phyloP scores from a whole-genome alignment of 2,797 vertebrate genomes.

The Sebastes diploproa region DNA sequence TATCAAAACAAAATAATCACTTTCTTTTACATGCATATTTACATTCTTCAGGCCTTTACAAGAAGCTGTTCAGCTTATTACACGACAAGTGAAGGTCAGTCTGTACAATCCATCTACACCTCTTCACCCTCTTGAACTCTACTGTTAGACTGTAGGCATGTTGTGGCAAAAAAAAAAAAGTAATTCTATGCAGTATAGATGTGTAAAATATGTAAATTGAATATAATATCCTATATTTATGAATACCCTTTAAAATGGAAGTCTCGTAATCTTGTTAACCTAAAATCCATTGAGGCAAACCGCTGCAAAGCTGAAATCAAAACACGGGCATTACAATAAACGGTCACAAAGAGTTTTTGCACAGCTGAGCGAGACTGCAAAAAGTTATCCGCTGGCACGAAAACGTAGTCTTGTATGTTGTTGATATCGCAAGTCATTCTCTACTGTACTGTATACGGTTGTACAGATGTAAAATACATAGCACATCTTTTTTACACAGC shows the following conservation, averaged over 20 bases:
- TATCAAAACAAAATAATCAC: background rate
- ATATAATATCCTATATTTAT: conserved; percentile 49
- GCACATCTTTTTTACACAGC: conserved; percentile 14
- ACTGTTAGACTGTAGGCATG: conserved; percentile 9
- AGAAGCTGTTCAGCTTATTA: background rate
- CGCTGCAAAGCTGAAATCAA: conserved; percentile 12
- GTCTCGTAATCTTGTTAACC: conserved; percentile 22
- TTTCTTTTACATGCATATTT: background rate
- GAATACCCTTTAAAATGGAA: conserved; percentile 58
- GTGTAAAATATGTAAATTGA: conserved; percentile 60
- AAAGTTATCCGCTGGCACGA: conserved; percentile 16
- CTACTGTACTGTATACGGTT: background rate
- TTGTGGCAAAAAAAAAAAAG: conserved; percentile 28
- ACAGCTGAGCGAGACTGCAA: conserved; percentile 9
- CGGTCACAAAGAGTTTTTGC: background rate
- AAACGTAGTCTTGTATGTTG: conserved; percentile 17
- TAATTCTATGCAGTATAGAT: conserved; percentile 67
- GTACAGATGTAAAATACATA: conserved; percentile 14
- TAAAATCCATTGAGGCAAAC: background rate
- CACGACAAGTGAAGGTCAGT: background rate
- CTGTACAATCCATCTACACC: conserved; percentile 5
- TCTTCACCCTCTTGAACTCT: conserved; percentile 4
- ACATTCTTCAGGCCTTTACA: background rate
- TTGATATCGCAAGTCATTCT: background rate
- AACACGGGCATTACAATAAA: conserved; percentile 40